Base-by-base conservation (phyloP, 2,113 vertebrate genomes). In the Mastomys natalensis region DNA sequence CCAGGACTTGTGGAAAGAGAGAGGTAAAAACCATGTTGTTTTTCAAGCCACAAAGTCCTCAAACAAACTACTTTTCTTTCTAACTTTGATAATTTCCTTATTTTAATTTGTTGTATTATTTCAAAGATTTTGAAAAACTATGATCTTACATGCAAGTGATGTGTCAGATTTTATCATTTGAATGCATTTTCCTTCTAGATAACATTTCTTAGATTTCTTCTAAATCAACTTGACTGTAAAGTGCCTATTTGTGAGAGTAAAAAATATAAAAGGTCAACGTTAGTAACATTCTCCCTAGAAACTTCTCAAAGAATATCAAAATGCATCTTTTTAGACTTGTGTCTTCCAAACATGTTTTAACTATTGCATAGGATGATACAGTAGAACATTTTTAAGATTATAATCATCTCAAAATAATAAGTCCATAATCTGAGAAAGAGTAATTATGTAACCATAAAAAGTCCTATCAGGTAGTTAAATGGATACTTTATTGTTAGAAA, bases 351-450 rank as follows among this genome's bases (percentile, higher is more conserved):
- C 43, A 73, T 48, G 73, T 96, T 87, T 94, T 91, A 96, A 91
- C 87, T 51, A 24, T 85, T 84, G 1, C 85, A 91, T 58, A 91
- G 43, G 96, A 90, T 13, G 73, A 94, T 80, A 72, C 43, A 17
- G 45, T 53, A 78, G 45, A 94, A 89, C 8, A 17, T 45, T 85
- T 78, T 48, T 0, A 26, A 84, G 15, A 85, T 37, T 51, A 68
- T 37, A 82, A 17, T 94, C 40, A 94, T 72, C 84, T 97, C 91
- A 97, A 97, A 96, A 81, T 53, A 95, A 45, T 93, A 16, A 89
- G 43, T 95, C 13, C 21, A 70, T 90, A 74, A 93, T 80, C 19
- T 43, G 55, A 13, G 66, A 88, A 86, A 92, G n/a, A 80, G 62
- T 76, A 96, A 94, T 96, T 86, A 87, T 88, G 90, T 43, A 95